Evolutionary conservation across 1,140 invertebrate genomes (phyloP).

Genomic region (Drosophila sechellia): DNA sequence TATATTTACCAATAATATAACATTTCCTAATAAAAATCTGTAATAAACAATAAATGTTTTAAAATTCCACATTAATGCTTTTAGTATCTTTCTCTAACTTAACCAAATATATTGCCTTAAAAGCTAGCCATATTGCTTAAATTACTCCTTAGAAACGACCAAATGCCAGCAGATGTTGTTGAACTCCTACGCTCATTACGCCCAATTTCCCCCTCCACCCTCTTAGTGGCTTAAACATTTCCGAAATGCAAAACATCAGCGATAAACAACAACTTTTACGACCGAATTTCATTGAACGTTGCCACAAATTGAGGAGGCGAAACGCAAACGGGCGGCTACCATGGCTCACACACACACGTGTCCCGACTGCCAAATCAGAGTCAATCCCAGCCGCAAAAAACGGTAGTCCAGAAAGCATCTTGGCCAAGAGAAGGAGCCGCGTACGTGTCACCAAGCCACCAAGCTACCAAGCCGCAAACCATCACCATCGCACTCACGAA

Average conservation of each 20-base stretch:
- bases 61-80: too few species aligned
- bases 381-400: conserved; percentile 49
- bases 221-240: conserved; percentile 31
- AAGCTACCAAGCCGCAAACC: conserved; percentile 48
- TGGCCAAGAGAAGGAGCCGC: conserved; percentile 29
- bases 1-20: too few species aligned
- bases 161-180: conserved; percentile 46
- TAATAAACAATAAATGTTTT: too few species aligned
- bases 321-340: conserved; percentile 18
- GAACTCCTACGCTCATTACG: conserved; percentile 45
- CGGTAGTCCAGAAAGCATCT: conserved; percentile 73
- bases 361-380: conserved; percentile 68
- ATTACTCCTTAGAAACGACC: neutral
- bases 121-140: too few species aligned
- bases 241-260: conserved; percentile 74
- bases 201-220: conserved; percentile 9
- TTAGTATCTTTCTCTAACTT: too few species aligned
- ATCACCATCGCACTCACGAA: conserved; percentile 51
- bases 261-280: conserved; percentile 76
- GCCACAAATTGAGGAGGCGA: conserved; percentile 62
- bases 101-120: too few species aligned
- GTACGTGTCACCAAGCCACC: conserved; percentile 65
- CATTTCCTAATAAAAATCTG: too few species aligned
- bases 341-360: conserved; percentile 54
- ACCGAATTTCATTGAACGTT: conserved; percentile 76